Evolutionary conservation across 2,113 vertebrate genomes (phyloP).

Genomic region (Myotis yumanensis): DNA sequence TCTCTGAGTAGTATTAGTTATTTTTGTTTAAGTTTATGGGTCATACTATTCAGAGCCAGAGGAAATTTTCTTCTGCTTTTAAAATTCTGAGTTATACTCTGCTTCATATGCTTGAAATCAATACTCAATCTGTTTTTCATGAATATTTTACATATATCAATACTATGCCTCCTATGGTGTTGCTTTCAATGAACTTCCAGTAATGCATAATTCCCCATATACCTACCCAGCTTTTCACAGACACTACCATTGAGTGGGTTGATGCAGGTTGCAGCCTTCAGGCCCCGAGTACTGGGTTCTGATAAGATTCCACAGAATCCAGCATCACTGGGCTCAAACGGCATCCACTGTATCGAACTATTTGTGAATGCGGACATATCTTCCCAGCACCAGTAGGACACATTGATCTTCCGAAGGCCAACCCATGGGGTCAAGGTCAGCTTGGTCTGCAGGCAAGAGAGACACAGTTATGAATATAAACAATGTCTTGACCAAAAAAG

Average conservation of each 20-base stretch:
- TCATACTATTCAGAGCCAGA: constrained; percentile 3
- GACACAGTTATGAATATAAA: constrained; percentile 46
- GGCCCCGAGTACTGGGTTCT: constrained; percentile 87
- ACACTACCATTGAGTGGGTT: constrained; percentile 92
- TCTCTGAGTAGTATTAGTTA: not conserved
- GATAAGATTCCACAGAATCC: constrained; percentile 97
- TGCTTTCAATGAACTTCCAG: not conserved
- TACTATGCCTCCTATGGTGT: not conserved
- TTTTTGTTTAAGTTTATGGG: not conserved
- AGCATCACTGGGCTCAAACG: constrained; percentile 93
- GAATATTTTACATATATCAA: not conserved
- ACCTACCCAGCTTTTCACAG: constrained; percentile 93
- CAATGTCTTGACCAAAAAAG: not conserved
- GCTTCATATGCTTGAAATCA: not conserved
- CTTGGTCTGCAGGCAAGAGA: constrained; percentile 86
- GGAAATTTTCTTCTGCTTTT: constrained; percentile 28
- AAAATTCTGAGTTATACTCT: constrained; percentile 31
- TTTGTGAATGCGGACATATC: constrained; percentile 99
- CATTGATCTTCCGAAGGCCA: constrained; percentile 96
- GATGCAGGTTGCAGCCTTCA: constrained; percentile 95
- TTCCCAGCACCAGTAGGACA: constrained; percentile 99
- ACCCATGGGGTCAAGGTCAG: constrained; percentile 95
- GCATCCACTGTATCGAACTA: constrained; percentile 93
- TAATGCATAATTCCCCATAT: not conserved
- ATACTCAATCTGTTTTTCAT: not conserved